Base-by-base conservation (phyloP, 2,888 invertebrate genomes). In the Nephrotoma guestfalica region DNA sequence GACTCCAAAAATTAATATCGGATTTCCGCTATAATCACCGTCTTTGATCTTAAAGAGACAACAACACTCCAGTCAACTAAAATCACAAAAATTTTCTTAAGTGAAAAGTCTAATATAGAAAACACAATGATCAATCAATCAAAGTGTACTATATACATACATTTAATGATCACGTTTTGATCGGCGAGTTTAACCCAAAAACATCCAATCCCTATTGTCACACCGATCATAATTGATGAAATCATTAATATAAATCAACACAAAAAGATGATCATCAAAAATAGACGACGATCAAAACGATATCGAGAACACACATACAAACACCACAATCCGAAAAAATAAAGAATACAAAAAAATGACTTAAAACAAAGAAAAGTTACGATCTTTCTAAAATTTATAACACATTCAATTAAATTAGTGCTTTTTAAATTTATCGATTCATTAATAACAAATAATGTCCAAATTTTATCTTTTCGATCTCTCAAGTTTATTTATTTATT, bases 361-460 rank as follows among this genome's bases (percentile, higher is more conserved):
- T 71, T 71, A 71, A 71, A 30, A 71, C 71, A 71, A 71, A 71
- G 71, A 71, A 71, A 71, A 71, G 71, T 71, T 71, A 71, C 71
- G 71, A 71, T 71, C 30, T 71, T 71, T 71, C 71, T 84, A 84
- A 84, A 84, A 84, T 84, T 84, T 84, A 84, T 84, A 84, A 41
- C 84, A 84, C 43, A 85, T 42, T 85, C 85, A 85, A 85, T 85
- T 85, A 85, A 85, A 85, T 85, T 85, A 85, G 85, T 85, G 85
- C 85, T 85, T 85, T 85, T 85, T 85, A 43, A 85, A 85, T 85
- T 85, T 85, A 85, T 85, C 85, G 85, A 85, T 85, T 85, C 85
- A 85, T 85, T 85, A 85, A 85, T 85, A 85, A 85, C 85, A 85
- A 85, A 85, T 85, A 85, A 85, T 85, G 85, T 85, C 85, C 85